Evolutionary conservation across 2,113 vertebrate species (phyloP).

Genomic region (Podocnemis expansa): DNA sequence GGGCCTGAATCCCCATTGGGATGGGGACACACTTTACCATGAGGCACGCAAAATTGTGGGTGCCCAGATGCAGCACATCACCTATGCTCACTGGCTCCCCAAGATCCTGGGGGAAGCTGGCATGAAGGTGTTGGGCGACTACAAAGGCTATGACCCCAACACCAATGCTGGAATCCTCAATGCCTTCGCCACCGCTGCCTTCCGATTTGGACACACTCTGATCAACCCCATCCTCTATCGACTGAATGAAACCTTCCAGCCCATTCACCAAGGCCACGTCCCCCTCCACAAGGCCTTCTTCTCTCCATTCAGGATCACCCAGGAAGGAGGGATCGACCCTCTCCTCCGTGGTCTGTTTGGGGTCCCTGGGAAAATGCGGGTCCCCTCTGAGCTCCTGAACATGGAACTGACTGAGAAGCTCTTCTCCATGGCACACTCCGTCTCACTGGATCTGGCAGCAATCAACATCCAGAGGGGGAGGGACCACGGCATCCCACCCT

Average conservation of each 20-base stretch:
- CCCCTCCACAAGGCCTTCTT: slow-evolving; percentile 80
- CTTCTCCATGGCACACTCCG: slow-evolving; percentile 79
- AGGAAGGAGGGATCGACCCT: slow-evolving; percentile 78
- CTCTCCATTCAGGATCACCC: slow-evolving; percentile 76
- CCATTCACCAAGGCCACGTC: slow-evolving; percentile 73
- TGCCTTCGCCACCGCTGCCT: slow-evolving; percentile 77
- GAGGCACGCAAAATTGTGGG: slow-evolving; percentile 77
- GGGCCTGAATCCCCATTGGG: slow-evolving; percentile 76
- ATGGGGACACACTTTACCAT: slow-evolving; percentile 74
- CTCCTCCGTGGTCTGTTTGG: slow-evolving; percentile 77
- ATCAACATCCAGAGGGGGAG: slow-evolving; percentile 80
- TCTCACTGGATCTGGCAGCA: slow-evolving; percentile 76
- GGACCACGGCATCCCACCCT: slow-evolving; percentile 79
- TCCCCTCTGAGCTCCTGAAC: slow-evolving; percentile 77
- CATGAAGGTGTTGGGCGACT: slow-evolving; percentile 77
- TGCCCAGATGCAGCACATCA: slow-evolving; percentile 81
- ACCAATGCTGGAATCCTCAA: slow-evolving; percentile 74
- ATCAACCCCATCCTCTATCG: slow-evolving; percentile 78
- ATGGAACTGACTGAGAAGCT: slow-evolving; percentile 79
- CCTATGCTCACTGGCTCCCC: slow-evolving; percentile 76
- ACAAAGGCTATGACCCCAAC: slow-evolving; percentile 75
- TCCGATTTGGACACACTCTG: slow-evolving; percentile 79
- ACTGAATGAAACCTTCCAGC: slow-evolving; percentile 74
- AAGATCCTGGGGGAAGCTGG: slow-evolving; percentile 77
- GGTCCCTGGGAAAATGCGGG: slow-evolving; percentile 77